A percentile compares a stretch with the other conserved stretches of the same genome.
Conservation (phyloP, 2,888 invertebrate species). For the Oscheius onirici region DNA sequence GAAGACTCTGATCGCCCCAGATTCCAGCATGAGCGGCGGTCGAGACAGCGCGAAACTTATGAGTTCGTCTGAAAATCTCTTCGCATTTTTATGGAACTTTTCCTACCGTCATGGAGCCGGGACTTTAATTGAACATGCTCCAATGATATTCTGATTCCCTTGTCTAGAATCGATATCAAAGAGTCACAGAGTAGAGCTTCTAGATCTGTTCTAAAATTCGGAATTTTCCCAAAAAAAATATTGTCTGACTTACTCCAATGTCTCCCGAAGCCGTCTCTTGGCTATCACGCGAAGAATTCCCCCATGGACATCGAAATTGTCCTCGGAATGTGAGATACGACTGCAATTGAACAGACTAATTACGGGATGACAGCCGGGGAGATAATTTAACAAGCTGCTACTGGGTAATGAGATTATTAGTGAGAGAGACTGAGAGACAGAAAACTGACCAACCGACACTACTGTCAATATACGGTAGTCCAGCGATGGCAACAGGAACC, state of each 20-base stretch:
- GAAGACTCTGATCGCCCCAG: conserved; percentile 3
- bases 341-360: conserved; percentile 18
- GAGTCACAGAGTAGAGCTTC: conserved; percentile 22
- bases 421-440: no score
- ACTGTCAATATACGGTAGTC: conserved; percentile 28
- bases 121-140: background rate
- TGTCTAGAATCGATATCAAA: conserved; percentile 16
- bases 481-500: conserved; percentile 19
- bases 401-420: no score
- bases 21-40: conserved; percentile 1
- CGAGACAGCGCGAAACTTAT: conserved; percentile 18
- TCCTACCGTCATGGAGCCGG: background rate
- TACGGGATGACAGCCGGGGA: background rate
- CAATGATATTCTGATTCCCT: conserved; percentile 8
- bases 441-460: conserved; percentile 19
- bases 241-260: conserved; percentile 12
- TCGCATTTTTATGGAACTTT: background rate
- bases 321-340: conserved; percentile 25
- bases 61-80: conserved; percentile 4
- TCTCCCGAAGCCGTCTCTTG: conserved; percentile 6
- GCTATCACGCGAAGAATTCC: conserved; percentile 23
- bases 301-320: conserved; percentile 26
- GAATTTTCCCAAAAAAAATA: background rate
- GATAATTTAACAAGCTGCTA: background rate
- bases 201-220: conserved; percentile 22